Evolutionary conservation across 2,797 vertebrate genomes (phyloP), one percentile per base, ranked within the genome.

Genomic region (Morelia viridis): DNA sequence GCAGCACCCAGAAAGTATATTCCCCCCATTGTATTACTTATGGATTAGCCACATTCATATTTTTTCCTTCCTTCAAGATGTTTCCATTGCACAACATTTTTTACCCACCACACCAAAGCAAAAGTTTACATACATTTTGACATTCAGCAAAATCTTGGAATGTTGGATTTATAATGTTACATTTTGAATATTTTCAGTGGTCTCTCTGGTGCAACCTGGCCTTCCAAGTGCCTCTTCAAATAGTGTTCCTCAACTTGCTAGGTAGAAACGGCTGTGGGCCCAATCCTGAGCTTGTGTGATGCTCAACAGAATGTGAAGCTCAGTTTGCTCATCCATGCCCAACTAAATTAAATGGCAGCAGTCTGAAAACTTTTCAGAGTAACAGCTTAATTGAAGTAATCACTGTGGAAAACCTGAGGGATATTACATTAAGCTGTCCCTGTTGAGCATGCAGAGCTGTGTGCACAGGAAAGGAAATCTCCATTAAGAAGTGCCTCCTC

Each of bases 331-430:
- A 80, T 80, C 71, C 35, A 80, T 80, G 46, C 46, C 71, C 35
- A 80, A 80, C 35, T 80, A 80, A 80, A 80, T 80, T 80, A 46
- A 80, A 46, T 46, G 19, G 71, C 71, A 80, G 35, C 35, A 11
- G 71, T 80, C 46, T 80, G 57, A 31, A 89, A 89, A 58, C 50
- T 15, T 26, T 76, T 89, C 65, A 61, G 57, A 83, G 57, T 41
- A 80, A 80, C 53, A 89, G 15, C 53, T 89, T 50, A 61, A 83
- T 83, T 90, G 80, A 90, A n/a, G 28, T 62, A 46, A 83, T 90
- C 58, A 50, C 35, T 22, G 46, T 50, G 9, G 8, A 58, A 71
- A 87, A 26, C 31, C 35, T 76, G 68, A 58, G 65, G 35, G 56
- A 87, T 71, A 24, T 19, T 83, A 41, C 31, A 24, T 53, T 57